These are phyloP conservation scores for Orthosia gracilis DNA, from an alignment of 2,888 invertebrate genomes.

Conservation along the genomic window DNA sequence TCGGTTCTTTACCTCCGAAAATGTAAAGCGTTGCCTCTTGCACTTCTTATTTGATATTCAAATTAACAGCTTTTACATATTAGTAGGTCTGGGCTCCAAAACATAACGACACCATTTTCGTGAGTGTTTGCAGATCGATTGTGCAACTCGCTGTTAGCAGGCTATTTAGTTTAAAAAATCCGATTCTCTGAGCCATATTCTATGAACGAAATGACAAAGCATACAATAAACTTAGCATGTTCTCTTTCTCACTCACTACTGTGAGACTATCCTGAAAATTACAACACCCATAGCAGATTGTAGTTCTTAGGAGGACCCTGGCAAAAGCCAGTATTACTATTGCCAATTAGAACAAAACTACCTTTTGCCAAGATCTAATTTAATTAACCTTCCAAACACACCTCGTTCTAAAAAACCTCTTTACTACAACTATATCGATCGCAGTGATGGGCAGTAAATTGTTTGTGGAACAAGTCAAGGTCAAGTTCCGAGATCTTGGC, in stretches of 20 bases:
- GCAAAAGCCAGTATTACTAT: neutral
- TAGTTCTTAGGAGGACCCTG: too few relatives aligned
- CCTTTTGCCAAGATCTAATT: too few relatives aligned
- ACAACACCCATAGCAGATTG: neutral
- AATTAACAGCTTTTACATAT: conserved; percentile 42
- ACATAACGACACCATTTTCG: conserved; percentile 24
- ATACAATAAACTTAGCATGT: neutral
- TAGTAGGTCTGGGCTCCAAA: conserved; percentile 28
- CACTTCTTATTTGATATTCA: conserved; percentile 44
- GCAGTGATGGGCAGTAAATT: conserved; percentile 49
- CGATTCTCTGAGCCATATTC: conserved; percentile 20
- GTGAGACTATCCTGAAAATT: neutral
- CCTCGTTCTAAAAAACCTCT: neutral
- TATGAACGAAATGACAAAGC: neutral
- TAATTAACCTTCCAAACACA: neutral
- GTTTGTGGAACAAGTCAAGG: conserved; percentile 73
- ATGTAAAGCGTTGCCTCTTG: conserved; percentile 15
- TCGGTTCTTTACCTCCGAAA: conserved; percentile 31
- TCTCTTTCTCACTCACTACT: neutral
- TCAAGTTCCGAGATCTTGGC: conserved; percentile 80
- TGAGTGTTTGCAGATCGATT: conserved; percentile 43
- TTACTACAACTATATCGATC: conserved; percentile 2
- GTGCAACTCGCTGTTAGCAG: conserved; percentile 24
- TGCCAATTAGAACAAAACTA: neutral
- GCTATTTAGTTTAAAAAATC: conserved; percentile 36